Base-by-base conservation (phyloP, 2,888 invertebrate species). In the Macrosiphum euphorbiae region DNA sequence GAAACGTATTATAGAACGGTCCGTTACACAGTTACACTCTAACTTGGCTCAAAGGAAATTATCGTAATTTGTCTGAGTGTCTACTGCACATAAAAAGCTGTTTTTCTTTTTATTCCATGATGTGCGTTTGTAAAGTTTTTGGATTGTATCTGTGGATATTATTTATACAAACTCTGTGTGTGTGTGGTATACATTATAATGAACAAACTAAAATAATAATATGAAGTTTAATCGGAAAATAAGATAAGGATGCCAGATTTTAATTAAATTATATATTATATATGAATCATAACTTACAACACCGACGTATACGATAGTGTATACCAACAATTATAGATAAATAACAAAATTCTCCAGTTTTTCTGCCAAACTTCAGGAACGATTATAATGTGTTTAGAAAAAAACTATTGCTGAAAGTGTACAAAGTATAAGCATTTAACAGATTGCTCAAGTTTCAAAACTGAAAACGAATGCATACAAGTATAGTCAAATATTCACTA, bases 121-220 rank as follows among this genome's bases (percentile, higher is more conserved):
- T 78, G 35, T 78, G 78, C 20, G 1, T 78, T 78, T 41, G 78
- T 78, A 35, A 35, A 78, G 20, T 78, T 78, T 20, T 41, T 78
- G 20, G 78, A 78, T 26, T 78, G 20, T 35, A 78, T 78, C 35
- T 78, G 8, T 20, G 20, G 35, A 78, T 35, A 35, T 78, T 78
- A 78, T 35, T 78, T 78, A 35, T 78, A 20, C 20, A 8, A 78
- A 78, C 11, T 61, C 3, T 58, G 26, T 24, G 55, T 58, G 55
- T 58, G 55, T 78, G 20, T 35, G 20, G 16, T 78, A 7, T 78
- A 35, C 10, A 35, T 78, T 35, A 35, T 78, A 78, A 78, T 78
- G 35, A 78, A 78, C 78, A 78, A 78, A 35, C 78, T 78, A 78
- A 78, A 78, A 78, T 78, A 78, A 67, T 67, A 67, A 20, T 78